Evolutionary conservation across 2,113 vertebrate genomes (phyloP).

Genomic region (Scophthalmus maximus): DNA sequence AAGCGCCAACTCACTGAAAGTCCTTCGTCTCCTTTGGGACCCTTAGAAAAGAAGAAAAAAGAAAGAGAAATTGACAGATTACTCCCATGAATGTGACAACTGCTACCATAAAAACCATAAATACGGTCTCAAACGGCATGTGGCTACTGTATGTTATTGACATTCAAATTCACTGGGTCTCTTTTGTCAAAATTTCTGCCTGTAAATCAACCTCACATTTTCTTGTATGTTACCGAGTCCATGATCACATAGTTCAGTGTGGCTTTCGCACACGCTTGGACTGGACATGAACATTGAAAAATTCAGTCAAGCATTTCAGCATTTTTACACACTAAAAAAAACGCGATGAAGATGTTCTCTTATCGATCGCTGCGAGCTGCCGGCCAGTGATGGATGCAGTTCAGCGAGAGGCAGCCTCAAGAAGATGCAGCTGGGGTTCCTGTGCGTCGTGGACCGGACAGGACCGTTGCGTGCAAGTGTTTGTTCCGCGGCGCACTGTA

Average conservation of each 20-base stretch:
- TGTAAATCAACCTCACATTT: conserved; percentile 50
- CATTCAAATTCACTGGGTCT: conserved; percentile 39
- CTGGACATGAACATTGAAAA: background rate
- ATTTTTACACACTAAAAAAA: conserved; percentile 27
- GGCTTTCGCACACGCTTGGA: conserved; percentile 5
- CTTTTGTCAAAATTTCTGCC: conserved; percentile 12
- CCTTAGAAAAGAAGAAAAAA: conserved; percentile 82
- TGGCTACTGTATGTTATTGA: conserved; percentile 36
- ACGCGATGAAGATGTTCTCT: conserved; percentile 51
- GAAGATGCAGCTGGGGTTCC: conserved; percentile 48
- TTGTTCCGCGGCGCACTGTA: conserved; percentile 43
- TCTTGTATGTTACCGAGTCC: background rate
- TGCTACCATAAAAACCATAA: conserved; percentile 46
- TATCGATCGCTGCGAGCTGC: conserved; percentile 57
- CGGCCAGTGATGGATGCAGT: conserved; percentile 59
- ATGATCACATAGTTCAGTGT: conserved; percentile 18
- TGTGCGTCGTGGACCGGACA: conserved; percentile 49
- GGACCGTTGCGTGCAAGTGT: conserved; percentile 38
- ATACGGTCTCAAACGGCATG: conserved; percentile 40
- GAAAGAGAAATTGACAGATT: conserved; percentile 60
- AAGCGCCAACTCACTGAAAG: conserved; percentile 83
- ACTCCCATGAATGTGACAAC: conserved; percentile 41
- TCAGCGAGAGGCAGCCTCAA: conserved; percentile 26
- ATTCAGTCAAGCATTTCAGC: background rate
- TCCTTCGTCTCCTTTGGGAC: conserved; percentile 94